Conservation (phyloP, 2,888 invertebrate genomes). For the Yponomeuta malinellus region DNA sequence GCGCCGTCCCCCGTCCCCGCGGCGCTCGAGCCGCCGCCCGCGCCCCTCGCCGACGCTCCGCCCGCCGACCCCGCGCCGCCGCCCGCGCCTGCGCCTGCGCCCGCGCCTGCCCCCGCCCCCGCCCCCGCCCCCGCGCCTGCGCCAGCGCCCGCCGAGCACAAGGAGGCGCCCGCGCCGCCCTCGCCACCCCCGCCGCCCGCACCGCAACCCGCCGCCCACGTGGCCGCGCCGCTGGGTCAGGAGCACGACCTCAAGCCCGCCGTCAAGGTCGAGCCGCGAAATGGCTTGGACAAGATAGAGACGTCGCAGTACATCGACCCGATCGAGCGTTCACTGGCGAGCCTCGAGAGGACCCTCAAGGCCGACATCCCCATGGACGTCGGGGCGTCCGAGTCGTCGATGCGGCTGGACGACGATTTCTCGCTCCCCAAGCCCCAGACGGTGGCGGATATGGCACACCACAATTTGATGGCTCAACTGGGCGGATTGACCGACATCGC, state of each 20-base stretch:
- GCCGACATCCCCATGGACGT: slow-evolving; percentile 75
- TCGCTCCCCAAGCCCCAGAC: slow-evolving; percentile 57
- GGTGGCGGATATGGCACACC: slow-evolving; percentile 55
- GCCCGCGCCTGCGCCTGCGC: slow-evolving; percentile 32
- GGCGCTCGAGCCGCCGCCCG: slow-evolving; percentile 38
- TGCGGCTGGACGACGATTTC: slow-evolving; percentile 67
- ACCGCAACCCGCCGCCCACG: slow-evolving; percentile 27
- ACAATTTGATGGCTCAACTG: slow-evolving; percentile 63
- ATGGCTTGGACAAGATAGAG: slow-evolving; percentile 62
- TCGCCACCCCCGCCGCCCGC: slow-evolving; percentile 24
- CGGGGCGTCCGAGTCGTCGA: slow-evolving; percentile 62
- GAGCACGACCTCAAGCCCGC: slow-evolving; percentile 40
- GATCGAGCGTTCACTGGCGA: slow-evolving; percentile 82
- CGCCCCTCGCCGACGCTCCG: slow-evolving; percentile 30
- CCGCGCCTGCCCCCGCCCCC: slow-evolving; percentile 22
- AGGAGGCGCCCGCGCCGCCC: slow-evolving; percentile 21
- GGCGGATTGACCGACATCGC: slow-evolving; percentile 58
- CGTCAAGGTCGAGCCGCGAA: slow-evolving; percentile 52
- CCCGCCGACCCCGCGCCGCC: slow-evolving; percentile 32
- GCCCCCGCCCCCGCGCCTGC: slow-evolving; percentile 19
- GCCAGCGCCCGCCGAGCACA: slow-evolving; percentile 12
- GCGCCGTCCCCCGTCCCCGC: slow-evolving; percentile 28
- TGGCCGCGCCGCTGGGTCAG: slow-evolving; percentile 21
- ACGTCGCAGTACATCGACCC: slow-evolving; percentile 77
- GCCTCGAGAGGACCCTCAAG: slow-evolving; percentile 79